Evolutionary conservation across 2,797 vertebrate species (phyloP), one percentile per base, ranked within the genome.

Genomic region (Luscinia luscinia): DNA sequence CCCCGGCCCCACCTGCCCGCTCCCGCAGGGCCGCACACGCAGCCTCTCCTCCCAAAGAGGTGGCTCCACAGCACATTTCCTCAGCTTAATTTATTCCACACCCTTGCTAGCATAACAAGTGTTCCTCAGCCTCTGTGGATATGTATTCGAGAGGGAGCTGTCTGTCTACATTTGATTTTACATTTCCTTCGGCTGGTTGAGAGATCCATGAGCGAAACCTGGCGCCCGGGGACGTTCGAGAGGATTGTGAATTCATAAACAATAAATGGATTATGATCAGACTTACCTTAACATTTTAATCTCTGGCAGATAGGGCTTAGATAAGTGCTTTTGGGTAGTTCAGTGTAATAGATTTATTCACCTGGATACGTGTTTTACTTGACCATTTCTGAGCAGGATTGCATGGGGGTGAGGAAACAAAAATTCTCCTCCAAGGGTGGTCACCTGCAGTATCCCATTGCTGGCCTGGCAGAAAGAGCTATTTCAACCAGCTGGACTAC

Each of bases 161-260:
- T 95, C 95, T 96, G 70, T 89, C 84, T 94, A 88, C 34, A 61
- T 96, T 84, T 90, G 87, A 86, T 95, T 96, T 94, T 96, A 95
- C 87, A 93, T 90, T 66, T 89, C 76, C 93, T 95, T 97, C 87
- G 66, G 43, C 78, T 94, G 79, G 36, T 89, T 95, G 70, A 93
- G 94, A 85, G 92, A 93, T 94, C 84, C 84, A 95, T 81, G 66
- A 75, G 84, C 80, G 90, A 96, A 96, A 89, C 24, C 30, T 77
- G 86, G 57, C 49, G 86, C 55, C 70, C 4, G 3, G 84, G 80
- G 63, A 80, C 14, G 63, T 84, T 58, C 9, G 7, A 38, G 68
- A 90, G 67, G 94, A 83, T 72, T 83, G 88, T 46, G 74, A 94
- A 94, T 84, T 93, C 52, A 83, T 84, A 79, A 95, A 95, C 92